Evolutionary conservation across 2,888 invertebrate genomes (phyloP).

Genomic region (Drosophila lacicola): DNA sequence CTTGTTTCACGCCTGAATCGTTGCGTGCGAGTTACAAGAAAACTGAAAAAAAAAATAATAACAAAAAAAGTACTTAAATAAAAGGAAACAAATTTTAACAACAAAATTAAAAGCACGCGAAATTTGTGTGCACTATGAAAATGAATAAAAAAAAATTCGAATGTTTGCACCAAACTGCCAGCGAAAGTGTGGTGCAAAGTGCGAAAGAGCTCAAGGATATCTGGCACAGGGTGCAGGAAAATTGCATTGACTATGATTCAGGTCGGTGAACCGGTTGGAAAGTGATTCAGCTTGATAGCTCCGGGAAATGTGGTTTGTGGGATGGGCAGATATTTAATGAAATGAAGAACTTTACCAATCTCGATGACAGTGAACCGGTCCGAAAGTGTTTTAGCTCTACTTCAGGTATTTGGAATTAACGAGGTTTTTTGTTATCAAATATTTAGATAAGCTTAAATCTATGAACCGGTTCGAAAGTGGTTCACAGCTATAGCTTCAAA

Average conservation of each 20-base stretch:
- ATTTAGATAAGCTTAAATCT: neutral
- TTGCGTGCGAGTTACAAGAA: conserved; percentile 40
- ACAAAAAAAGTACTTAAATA: conserved; percentile 11
- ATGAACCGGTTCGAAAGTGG: neutral
- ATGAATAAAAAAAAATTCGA: conserved; percentile 7
- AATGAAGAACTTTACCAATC: no score
- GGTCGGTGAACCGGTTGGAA: conserved; percentile 8
- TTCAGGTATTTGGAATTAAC: no score
- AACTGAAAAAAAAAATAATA: conserved; percentile 14
- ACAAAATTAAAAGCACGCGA: conserved; percentile 66
- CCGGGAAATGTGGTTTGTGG: no score
- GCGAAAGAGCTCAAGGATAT: conserved; percentile 25
- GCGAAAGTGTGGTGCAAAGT: conserved; percentile 14
- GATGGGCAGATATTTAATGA: no score
- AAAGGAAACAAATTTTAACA: conserved; percentile 56
- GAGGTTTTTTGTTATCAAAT: no score
- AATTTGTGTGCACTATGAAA: conserved; percentile 41
- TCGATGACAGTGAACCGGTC: no score
- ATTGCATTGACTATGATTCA: neutral
- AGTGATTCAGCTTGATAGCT: neutral
- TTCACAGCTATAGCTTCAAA: neutral
- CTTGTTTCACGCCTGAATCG: conserved; percentile 63
- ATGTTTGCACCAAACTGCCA: conserved; percentile 34
- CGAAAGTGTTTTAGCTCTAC: no score
- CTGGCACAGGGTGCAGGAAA: neutral